These are phyloP conservation scores for Coenonympha arcania DNA, from an alignment of 2,888 invertebrate species.

Conservation along the genomic window DNA sequence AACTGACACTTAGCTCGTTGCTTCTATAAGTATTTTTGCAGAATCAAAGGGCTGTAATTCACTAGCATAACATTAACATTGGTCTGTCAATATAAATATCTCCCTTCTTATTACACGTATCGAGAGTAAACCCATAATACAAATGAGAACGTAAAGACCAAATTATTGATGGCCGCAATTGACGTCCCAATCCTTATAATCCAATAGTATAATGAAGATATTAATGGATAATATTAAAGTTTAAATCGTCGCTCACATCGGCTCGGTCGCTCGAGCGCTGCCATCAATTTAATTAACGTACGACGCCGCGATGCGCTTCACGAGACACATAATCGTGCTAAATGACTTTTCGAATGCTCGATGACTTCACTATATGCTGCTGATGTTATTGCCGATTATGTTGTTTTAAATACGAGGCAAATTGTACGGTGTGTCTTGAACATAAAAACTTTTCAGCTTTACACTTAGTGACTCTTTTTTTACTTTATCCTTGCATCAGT, in stretches of 20 bases:
- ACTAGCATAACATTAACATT: neutral
- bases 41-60: too few relatives aligned
- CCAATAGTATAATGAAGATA: conserved; percentile 28
- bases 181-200: conserved; percentile 26
- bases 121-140: neutral
- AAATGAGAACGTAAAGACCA: conserved; percentile 6
- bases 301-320: conserved; percentile 57
- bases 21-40: neutral
- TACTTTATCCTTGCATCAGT: too few relatives aligned
- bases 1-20: neutral
- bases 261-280: conserved; percentile 34
- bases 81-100: neutral
- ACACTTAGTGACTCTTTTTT: too few relatives aligned
- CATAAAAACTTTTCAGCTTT: neutral
- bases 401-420: conserved; percentile 8
- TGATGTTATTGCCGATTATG: conserved; percentile 18
- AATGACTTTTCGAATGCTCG: conserved; percentile 64
- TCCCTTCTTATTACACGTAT: neutral
- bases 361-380: conserved; percentile 39
- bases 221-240: conserved; percentile 31
- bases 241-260: conserved; percentile 26
- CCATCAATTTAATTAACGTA: conserved; percentile 66
- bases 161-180: conserved; percentile 19
- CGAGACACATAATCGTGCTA: conserved; percentile 65
- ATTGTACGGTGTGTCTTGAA: neutral